Evolutionary conservation across 2,113 vertebrate species (phyloP), one percentile per base, ranked within the genome.

Genomic region (Paedocypris sp.): DNA sequence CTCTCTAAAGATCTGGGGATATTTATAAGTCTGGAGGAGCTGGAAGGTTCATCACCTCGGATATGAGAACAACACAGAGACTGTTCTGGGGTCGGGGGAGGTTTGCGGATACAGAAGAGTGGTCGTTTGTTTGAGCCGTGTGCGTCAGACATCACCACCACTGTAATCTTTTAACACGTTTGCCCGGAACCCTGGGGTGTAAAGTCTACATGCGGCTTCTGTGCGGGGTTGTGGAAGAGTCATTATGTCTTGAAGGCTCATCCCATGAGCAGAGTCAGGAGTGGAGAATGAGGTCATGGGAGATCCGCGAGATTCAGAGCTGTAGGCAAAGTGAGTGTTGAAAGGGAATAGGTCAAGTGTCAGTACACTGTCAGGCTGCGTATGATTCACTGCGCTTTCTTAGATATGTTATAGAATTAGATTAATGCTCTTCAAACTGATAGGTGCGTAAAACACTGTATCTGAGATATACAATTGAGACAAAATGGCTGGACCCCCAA

Each of bases 21-120:
- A 64, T 64, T 64, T 64, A 32, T 46, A 53, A 35, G 39, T 54
- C 39, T 11, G n/a, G n/a, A 33, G 38, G 41, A 50, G 15, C 53
- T 57, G 11, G 25, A 57, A 12, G 38, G 53, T 43, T 57, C 39
- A 32, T 57, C 53, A 57, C 53, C 39, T 57, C 50, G 18, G 20
- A 57, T 49, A 29, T 25, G 20, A 19, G 50, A 70, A 57, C 57
- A 70, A 70, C 5, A 28, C 19, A 15, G 36, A 38, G 57, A 43
- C 33, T 66, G 57, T 62, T 58, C n/a, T 45, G 49, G 32, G 38
- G 53, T 20, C 6, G 38, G 12, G 22, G 50, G 53, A 28, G 39
- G 31, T 60, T 45, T 33, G 6, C 36, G 32, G 45, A 11, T 31
- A 22, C 15, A 39, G 59, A 56, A 62, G 36, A 68, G 18, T 7